Base-by-base conservation (phyloP, 1,140 invertebrate species). In the Kradibia gibbosae region DNA sequence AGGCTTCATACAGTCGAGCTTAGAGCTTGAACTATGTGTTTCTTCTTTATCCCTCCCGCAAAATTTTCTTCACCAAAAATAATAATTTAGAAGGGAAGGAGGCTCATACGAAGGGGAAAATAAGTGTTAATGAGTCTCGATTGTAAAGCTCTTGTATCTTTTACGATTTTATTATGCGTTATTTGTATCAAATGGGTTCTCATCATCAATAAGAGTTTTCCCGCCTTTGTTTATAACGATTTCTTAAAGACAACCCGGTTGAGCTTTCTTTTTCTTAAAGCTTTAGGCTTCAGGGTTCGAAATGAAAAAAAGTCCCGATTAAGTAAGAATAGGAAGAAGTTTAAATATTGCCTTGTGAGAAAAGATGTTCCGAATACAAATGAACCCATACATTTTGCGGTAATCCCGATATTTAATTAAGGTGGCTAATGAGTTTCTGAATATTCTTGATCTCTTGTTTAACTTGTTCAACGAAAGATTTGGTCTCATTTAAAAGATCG, bases 161-260 rank as follows among this genome's bases (percentile, higher is more conserved):
- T 71, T 67, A 71, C 50, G 50, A 70, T 71, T 71, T 79, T 71
- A 71, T 71, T 79, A 71, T 71, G 60, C 77, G 20, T 71, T 71
- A 80, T 60, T 80, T 80, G 78, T 80, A 73, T 80, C 62, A 62
- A 80, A 80, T 55, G 67, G n/a, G 20, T 42, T 57, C 67, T 57
- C 67, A 57, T 73, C 17, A 53, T 28, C 78, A 34, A 73, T 80
- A 73, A 80, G 39, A 73, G 39, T 73, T 80, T 72, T 57, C 77
- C 39, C 31, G 20, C 53, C 3, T 7, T 36, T 45, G 39, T 55
- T 10, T 50, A 48, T 50, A 72, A 48, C 70, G 39, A 28, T 71
- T 36, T 55, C 45, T 74, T 74, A 55, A 74, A 55, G 25, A 36
- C 45, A 20, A 39, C 34, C 34, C 34, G 62, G 62, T 36, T 67